Conservation (phyloP, 1,140 invertebrate genomes). For the Antheraea pernyi region DNA sequence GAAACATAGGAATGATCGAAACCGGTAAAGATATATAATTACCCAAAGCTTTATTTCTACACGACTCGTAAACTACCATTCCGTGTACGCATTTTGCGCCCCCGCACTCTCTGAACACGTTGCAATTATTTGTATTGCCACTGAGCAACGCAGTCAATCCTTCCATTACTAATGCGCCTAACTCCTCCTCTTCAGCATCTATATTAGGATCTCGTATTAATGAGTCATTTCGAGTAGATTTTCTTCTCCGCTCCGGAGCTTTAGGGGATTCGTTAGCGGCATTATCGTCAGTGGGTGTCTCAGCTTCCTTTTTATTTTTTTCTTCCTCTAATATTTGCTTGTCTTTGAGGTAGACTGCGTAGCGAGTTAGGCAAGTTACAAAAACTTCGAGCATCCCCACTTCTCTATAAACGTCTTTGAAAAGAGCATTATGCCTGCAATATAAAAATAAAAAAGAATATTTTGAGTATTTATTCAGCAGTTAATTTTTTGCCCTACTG, state of each 20-base stretch:
- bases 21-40: too few relatives aligned
- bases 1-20: too few relatives aligned
- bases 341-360: conserved; percentile 89
- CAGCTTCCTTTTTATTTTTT: conserved; percentile 43
- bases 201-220: conserved; percentile 76
- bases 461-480: too few relatives aligned
- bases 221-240: conserved; percentile 61
- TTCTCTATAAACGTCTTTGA: conserved; percentile 99
- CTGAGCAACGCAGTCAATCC: conserved; percentile 89
- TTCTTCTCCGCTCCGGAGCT: conserved; percentile 61
- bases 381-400: conserved; percentile 98
- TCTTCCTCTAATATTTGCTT: conserved; percentile 78
- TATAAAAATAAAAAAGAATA: conserved; percentile 23
- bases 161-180: conserved; percentile 93
- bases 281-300: conserved; percentile 27
- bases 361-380: conserved; percentile 94
- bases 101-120: conserved; percentile 95
- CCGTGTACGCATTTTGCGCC: conserved; percentile 95
- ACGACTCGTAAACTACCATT: conserved; percentile 92
- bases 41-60: conserved; percentile 87
- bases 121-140: conserved; percentile 92
- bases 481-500: too few relatives aligned
- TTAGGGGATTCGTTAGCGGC: conserved; percentile 47
- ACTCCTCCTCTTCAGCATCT: conserved; percentile 84
- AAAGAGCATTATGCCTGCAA: conserved; percentile 91